These are phyloP conservation scores for Cepphus grylle DNA, from an alignment of 2,113 vertebrate genomes.

Conservation along the genomic window DNA sequence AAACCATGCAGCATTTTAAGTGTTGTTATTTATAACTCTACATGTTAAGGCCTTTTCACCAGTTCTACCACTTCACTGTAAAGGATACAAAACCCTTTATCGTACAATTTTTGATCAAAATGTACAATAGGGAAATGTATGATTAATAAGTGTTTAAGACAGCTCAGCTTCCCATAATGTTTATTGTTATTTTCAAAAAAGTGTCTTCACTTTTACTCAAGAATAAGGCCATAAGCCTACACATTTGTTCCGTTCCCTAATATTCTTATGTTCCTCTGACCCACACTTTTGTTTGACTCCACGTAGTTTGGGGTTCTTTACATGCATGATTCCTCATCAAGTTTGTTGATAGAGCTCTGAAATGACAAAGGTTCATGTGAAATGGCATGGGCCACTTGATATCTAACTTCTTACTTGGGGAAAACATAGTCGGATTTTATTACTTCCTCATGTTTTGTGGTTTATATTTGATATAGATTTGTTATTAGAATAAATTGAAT, in stretches of 20 bases:
- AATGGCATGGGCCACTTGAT: neutral
- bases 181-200: neutral
- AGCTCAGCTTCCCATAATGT: neutral
- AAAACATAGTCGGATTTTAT: neutral
- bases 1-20: neutral
- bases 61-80: neutral
- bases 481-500: neutral
- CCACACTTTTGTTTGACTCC: neutral
- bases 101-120: neutral
- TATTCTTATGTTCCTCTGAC: neutral
- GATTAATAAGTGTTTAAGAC: neutral
- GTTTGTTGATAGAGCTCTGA: neutral
- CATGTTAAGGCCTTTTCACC: neutral
- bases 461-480: neutral
- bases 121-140: too few species aligned
- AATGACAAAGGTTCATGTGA: neutral
- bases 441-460: neutral
- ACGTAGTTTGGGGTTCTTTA: neutral
- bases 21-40: neutral
- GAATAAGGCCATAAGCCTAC: neutral
- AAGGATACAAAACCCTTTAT: neutral
- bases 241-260: neutral
- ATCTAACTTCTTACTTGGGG: neutral
- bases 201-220: neutral
- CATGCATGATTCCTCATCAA: neutral